Conservation (phyloP, 1,140 invertebrate genomes). For the Heterodera carotae region DNA sequence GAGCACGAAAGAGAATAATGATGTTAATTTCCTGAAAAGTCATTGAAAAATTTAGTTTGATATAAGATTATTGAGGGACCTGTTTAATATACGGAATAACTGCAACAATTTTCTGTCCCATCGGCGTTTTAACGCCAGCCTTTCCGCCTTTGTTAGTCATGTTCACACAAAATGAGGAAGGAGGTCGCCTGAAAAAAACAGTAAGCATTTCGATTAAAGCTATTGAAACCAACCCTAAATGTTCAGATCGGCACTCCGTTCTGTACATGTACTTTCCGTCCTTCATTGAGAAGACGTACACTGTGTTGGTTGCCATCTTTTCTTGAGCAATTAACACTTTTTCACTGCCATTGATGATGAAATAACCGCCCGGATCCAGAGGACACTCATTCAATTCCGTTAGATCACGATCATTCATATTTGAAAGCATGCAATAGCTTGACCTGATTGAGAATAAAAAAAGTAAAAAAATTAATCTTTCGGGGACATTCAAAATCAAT, state of each 20-base stretch:
- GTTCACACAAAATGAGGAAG: constrained; percentile 96
- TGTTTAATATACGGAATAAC: constrained; percentile 96
- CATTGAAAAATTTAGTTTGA: constrained; percentile 10
- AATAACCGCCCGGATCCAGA: constrained; percentile 93
- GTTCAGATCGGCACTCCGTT: constrained; percentile 92
- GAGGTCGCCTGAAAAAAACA: constrained; percentile 74
- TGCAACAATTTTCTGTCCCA: constrained; percentile 94
- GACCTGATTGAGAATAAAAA: constrained; percentile 69
- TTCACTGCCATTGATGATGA: constrained; percentile 92
- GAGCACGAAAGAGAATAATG: constrained; percentile 92
- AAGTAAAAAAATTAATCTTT: neutral
- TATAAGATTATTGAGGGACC: constrained; percentile 29
- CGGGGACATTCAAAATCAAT: neutral
- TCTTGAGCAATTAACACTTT: constrained; percentile 96
- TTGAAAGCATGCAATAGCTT: constrained; percentile 89
- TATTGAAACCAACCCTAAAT: constrained; percentile 71
- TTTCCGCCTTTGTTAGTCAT: constrained; percentile 82
- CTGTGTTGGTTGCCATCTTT: constrained; percentile 93
- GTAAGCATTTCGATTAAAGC: neutral
- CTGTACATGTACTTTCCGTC: constrained; percentile 91
- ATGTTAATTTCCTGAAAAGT: constrained; percentile 86
- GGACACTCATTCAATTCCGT: constrained; percentile 98
- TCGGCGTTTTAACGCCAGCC: constrained; percentile 81
- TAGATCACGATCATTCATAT: constrained; percentile 92
- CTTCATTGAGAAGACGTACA: constrained; percentile 97